Conservation (phyloP, 2,888 invertebrate species). For the Corbicula japonica region DNA sequence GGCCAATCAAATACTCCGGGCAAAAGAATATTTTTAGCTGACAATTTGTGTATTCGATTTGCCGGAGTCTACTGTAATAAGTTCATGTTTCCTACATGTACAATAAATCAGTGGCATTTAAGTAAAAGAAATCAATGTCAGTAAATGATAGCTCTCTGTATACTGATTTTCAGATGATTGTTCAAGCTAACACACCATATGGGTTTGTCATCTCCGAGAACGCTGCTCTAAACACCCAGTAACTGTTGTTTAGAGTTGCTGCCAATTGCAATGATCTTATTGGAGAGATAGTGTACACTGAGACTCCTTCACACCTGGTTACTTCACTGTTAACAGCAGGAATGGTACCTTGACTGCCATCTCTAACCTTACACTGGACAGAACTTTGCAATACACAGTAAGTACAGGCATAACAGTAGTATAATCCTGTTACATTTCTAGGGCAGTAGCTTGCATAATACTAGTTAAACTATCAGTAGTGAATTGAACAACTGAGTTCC, state of each 20-base stretch:
- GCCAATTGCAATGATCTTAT: slow-evolving; percentile 78
- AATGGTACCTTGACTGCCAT: slow-evolving; percentile 63
- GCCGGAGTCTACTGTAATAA: too few species aligned
- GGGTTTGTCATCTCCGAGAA: slow-evolving; percentile 61
- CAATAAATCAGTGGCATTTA: too few species aligned
- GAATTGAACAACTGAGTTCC: too few species aligned
- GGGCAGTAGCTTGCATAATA: too few species aligned
- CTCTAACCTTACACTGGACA: slow-evolving; percentile 66
- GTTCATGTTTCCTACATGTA: too few species aligned
- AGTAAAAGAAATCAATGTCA: not conserved
- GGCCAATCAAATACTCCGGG: too few species aligned
- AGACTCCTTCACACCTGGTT: slow-evolving; percentile 71
- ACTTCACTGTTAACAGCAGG: slow-evolving; percentile 66
- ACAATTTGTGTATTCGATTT: too few species aligned
- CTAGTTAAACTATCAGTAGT: too few species aligned
- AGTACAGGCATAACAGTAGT: too few species aligned
- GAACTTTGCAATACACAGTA: slow-evolving; percentile 66
- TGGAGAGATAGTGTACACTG: slow-evolving; percentile 73
- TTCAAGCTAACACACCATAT: slow-evolving; percentile 76
- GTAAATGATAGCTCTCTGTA: slow-evolving; percentile 59
- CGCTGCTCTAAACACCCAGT: slow-evolving; percentile 55
- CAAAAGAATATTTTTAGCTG: too few species aligned
- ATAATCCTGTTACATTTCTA: too few species aligned
- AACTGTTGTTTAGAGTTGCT: slow-evolving; percentile 70
- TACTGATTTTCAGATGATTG: too few species aligned